Base-by-base conservation (phyloP, 2,113 vertebrate genomes). In the Acanthisitta chloris region DNA sequence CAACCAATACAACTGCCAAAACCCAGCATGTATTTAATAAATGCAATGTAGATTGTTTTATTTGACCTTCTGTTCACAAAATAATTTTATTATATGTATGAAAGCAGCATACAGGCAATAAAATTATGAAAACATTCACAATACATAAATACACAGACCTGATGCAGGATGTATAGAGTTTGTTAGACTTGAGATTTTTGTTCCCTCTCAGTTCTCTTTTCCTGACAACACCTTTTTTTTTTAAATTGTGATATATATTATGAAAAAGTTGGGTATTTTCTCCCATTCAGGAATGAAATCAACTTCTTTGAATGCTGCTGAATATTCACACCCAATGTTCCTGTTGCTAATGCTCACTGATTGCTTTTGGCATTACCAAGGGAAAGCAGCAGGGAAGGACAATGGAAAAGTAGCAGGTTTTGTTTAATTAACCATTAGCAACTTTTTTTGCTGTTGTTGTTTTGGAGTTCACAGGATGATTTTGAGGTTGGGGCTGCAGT, bases 41-140 rank as follows among this genome's bases (percentile, higher is more conserved):
- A 97, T n/a, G 76, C 78, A 91, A 97, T 92, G 95, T 92, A 95
- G 93, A 89, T 96, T 84, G 43, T 36, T 92, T 96, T 89, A 86
- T 95, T 94, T 88, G 78, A 95, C 90, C 94, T 94, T 96, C 96
- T 97, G 95, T 97, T 98, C 98, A 98, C 98, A 98, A 98, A 98
- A 98, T 98, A 98, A 93, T 97, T 98, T 98, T 98, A 98, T 98
- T 98, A 94, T 98, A 97, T 96, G 96, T 98, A 98, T 98, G 98
- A 98, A 98, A 98, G 98, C 98, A 98, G 98, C 98, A 97, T 97
- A 98, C 98, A 98, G 94, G 98, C 98, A 97, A 96, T 95, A 97
- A 97, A 97, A 97, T 96, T 94, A 97, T 97, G 97, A 97, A 97
- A 98, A 98, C 97, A 98, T 97, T 98, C 98, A 98, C 97, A 95